phyloP scores from a whole-genome alignment of 2,888 invertebrate genomes.

The Euzophera pinguis region DNA sequence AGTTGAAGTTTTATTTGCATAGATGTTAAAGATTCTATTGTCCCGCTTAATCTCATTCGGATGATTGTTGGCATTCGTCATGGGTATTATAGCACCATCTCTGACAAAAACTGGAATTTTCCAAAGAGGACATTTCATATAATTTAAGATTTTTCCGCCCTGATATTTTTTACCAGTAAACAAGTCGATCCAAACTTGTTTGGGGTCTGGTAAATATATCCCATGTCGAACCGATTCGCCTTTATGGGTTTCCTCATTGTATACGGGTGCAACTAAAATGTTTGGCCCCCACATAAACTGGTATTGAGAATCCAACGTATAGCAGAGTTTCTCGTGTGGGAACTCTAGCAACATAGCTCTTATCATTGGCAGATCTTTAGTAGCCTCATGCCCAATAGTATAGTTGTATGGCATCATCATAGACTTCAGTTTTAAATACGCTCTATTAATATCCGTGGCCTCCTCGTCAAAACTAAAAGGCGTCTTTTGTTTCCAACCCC shows the following conservation, averaged over 20 bases:
- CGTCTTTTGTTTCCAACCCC: slow-evolving; percentile 60
- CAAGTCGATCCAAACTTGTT: slow-evolving; percentile 65
- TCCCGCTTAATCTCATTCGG: slow-evolving; percentile 53
- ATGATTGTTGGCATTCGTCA: slow-evolving; percentile 63
- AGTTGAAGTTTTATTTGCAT: slow-evolving; percentile 47
- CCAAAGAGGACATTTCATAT: slow-evolving; percentile 56
- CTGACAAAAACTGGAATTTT: slow-evolving; percentile 64
- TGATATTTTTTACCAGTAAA: slow-evolving; percentile 62
- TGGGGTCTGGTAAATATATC: slow-evolving; percentile 53
- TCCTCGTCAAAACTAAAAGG: slow-evolving; percentile 60
- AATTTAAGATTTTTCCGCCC: slow-evolving; percentile 62
- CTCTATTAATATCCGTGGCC: slow-evolving; percentile 56
- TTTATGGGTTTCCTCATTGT: slow-evolving; percentile 32
- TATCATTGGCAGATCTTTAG: slow-evolving; percentile 58
- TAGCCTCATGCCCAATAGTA: slow-evolving; percentile 53
- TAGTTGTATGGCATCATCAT: slow-evolving; percentile 70
- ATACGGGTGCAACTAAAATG: slow-evolving; percentile 65
- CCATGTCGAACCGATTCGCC: slow-evolving; percentile 44
- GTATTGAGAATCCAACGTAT: slow-evolving; percentile 62
- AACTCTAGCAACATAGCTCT: slow-evolving; percentile 70
- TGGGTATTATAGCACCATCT: slow-evolving; percentile 67
- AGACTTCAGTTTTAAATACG: slow-evolving; percentile 67
- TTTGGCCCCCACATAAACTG: slow-evolving; percentile 74
- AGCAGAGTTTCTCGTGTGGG: slow-evolving; percentile 45
- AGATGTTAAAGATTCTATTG: slow-evolving; percentile 50